Evolutionary conservation across 2,113 vertebrate species (phyloP).

Genomic region (Taxidea taxus): DNA sequence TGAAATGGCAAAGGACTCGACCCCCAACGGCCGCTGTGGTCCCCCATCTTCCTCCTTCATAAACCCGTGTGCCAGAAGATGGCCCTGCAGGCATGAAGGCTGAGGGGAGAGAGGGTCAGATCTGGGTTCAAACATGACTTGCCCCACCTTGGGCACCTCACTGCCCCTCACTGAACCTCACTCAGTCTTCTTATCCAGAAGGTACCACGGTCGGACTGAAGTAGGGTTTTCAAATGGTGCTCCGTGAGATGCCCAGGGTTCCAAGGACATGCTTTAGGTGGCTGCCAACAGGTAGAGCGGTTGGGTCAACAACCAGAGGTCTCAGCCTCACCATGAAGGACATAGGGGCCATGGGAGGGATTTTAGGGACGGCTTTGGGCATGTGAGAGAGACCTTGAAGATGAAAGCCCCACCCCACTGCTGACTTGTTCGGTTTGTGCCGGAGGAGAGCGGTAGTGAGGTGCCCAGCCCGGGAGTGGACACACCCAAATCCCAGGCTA

Average conservation of each 20-base stretch:
- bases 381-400: neutral
- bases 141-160: neutral
- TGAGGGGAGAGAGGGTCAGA: accelerated
- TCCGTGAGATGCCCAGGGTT: neutral
- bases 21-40: neutral
- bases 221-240: neutral
- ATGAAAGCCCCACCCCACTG: neutral
- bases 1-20: neutral
- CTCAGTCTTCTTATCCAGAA: neutral
- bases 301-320: neutral
- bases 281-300: neutral
- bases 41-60: too few species aligned
- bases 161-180: neutral
- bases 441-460: neutral
- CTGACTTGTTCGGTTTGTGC: accelerated
- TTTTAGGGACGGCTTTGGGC: neutral
- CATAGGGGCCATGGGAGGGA: neutral
- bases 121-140: neutral
- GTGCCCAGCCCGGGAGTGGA: neutral
- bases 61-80: neutral
- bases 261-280: neutral
- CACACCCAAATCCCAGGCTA: neutral
- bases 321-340: too few species aligned
- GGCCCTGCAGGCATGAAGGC: neutral
- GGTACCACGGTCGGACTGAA: neutral